phyloP scores from a whole-genome alignment of 1,140 invertebrate genomes.

The Hycleus cichorii region DNA sequence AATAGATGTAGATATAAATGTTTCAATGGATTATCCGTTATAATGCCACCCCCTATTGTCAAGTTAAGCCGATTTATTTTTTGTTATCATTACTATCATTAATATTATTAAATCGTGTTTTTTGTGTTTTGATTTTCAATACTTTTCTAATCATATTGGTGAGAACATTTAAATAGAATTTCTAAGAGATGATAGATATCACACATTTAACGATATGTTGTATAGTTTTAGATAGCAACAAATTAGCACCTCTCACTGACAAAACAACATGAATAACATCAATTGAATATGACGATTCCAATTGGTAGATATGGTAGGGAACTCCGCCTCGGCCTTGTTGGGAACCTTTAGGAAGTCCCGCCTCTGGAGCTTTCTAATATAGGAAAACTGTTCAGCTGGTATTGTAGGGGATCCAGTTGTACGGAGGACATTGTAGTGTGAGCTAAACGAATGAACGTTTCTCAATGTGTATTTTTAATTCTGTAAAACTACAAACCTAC shows the following conservation, averaged over 20 bases:
- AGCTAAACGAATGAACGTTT: no score
- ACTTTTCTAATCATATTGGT: no score
- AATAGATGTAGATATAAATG: neutral
- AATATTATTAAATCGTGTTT: no score
- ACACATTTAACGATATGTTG: no score
- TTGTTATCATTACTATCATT: no score
- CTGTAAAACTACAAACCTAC: no score
- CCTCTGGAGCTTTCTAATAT: conserved; percentile 24
- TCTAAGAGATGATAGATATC: no score
- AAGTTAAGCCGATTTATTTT: no score
- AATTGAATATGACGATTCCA: conserved; percentile 10
- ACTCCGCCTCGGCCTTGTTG: conserved; percentile 20
- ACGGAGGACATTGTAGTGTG: neutral
- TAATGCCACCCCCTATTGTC: no score
- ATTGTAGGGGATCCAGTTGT: conserved; percentile 10
- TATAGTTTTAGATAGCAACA: conserved; percentile 17
- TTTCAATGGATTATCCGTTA: neutral
- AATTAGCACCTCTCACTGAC: conserved; percentile 25
- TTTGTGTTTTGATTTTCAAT: no score
- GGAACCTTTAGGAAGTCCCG: conserved; percentile 15
- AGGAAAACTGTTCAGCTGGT: conserved; percentile 20
- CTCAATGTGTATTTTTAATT: no score
- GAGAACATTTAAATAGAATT: no score
- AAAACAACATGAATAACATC: conserved; percentile 13
- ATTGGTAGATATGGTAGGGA: conserved; percentile 15